Evolutionary conservation across 2,888 invertebrate species (phyloP).

Genomic region (Chironomus riparius): DNA sequence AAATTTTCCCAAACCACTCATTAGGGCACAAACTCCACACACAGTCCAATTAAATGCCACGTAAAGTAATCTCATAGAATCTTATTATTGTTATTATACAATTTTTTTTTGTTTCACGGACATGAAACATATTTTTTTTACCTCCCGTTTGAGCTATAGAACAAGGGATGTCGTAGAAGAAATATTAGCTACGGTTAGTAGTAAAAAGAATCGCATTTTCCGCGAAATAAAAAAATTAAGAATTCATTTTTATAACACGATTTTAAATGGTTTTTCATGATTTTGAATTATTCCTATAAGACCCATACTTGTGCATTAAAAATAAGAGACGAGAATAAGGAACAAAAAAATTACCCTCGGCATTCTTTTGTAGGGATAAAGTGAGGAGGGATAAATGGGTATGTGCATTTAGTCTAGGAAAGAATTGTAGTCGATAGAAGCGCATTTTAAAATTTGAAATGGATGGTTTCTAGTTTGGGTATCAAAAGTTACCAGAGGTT

Average conservation of each 20-base stretch:
- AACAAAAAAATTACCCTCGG: not conserved
- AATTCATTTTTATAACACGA: slow-evolving; percentile 20
- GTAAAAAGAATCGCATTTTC: slow-evolving; percentile 4
- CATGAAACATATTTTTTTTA: not conserved
- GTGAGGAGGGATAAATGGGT: not conserved
- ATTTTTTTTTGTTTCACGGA: not conserved
- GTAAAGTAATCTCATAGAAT: not conserved
- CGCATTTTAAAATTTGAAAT: no score
- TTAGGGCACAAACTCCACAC: slow-evolving; percentile 1
- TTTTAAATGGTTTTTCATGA: slow-evolving; percentile 27
- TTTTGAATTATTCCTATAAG: slow-evolving; percentile 26
- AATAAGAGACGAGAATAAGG: not conserved
- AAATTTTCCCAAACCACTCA: slow-evolving; percentile 27
- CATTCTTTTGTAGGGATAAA: not conserved
- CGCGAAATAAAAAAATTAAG: slow-evolving; percentile 25
- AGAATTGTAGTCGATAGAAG: no score
- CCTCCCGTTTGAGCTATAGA: not conserved
- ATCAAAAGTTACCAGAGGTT: no score
- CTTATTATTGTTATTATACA: slow-evolving; percentile 7
- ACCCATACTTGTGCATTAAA: slow-evolving; percentile 11
- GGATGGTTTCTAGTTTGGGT: no score
- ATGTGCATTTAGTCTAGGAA: no score
- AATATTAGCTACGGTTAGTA: not conserved
- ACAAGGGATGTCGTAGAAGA: not conserved
- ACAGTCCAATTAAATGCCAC: slow-evolving; percentile 21